Evolutionary conservation across 2,888 invertebrate genomes (phyloP), one percentile per base, ranked within the genome.

Genomic region (Fabriciana adippe): DNA sequence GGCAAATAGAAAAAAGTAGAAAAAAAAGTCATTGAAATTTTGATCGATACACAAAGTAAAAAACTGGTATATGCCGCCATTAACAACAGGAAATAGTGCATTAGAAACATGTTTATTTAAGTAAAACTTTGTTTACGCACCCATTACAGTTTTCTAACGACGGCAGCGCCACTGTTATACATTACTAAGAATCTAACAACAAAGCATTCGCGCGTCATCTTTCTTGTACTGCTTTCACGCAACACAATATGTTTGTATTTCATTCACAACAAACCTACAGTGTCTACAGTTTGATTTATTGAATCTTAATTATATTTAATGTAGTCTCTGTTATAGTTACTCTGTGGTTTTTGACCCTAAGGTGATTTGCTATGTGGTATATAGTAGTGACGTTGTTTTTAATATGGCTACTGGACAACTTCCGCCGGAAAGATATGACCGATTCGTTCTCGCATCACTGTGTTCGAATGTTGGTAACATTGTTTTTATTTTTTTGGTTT

Each of bases 321-420:
- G 72, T 74, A 63, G 56, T 62, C 72, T 68, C 65, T 66, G 31
- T 14, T 55, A 55, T 65, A 55, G 67, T 64, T 75, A 59, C 74
- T 67, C 70, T 75, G 73, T 76, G 76, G 75, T 74, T 76, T 75
- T 73, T 74, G 74, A 66, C 64, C 72, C 75, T 74, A 75, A 75
- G 76, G 75, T 72, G 75, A 75, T 68, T 64, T 76, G 81, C 81
- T 79, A 91, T 92, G 92, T 92, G 91, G 91, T 89, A 82, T 76
- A 78, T 89, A 77, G 80, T 87, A 72, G 82, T 87, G 79, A 81
- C 83, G 76, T 83, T 92, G 84, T 85, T 88, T 84, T 76, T 90
- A 81, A 82, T 92, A 86, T 92, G 92, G 92, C 83, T 90, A 82
- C 76, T 89, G 79, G 88, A 86, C 78, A 78, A 76, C 74, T 84